phyloP scores from a whole-genome alignment of 2,113 vertebrate species.

The Petrocephalus microphthalmus region DNA sequence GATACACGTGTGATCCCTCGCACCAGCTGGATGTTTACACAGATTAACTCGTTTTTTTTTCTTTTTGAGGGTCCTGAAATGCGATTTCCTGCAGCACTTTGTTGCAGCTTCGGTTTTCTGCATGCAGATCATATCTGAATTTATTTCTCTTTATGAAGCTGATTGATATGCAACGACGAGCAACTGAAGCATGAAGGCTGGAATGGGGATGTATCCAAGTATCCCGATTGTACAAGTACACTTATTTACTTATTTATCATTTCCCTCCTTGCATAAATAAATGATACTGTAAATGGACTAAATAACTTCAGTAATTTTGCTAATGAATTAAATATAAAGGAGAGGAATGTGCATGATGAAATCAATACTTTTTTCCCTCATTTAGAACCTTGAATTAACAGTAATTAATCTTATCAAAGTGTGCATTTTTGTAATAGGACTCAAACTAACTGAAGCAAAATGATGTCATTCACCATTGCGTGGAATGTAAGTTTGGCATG shows the following conservation, averaged over 20 bases:
- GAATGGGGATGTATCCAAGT: not conserved
- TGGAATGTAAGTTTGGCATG: not conserved
- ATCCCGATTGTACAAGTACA: not conserved
- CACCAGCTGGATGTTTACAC: conserved; percentile 2
- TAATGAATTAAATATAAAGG: not conserved
- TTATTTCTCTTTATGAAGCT: not conserved
- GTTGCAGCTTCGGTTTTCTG: not conserved
- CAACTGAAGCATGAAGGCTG: not conserved
- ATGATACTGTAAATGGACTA: not conserved
- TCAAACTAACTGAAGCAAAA: not conserved
- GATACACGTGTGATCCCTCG: not conserved
- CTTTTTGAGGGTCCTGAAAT: not conserved
- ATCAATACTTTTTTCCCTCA: not conserved
- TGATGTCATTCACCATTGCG: not conserved
- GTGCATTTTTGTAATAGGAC: not conserved
- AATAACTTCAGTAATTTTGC: not conserved
- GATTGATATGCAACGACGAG: not conserved
- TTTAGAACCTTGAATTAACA: not conserved
- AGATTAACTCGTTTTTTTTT: not conserved
- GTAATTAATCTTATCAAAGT: not conserved
- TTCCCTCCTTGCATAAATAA: not conserved
- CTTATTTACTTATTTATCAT: not conserved
- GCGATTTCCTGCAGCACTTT: not conserved
- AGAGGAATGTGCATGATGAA: not conserved
- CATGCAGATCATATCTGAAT: not conserved